These are phyloP conservation scores for Crossaster papposus DNA, from an alignment of 53 echinoderm and acorn worm genomes.

Conservation along the genomic window DNA sequence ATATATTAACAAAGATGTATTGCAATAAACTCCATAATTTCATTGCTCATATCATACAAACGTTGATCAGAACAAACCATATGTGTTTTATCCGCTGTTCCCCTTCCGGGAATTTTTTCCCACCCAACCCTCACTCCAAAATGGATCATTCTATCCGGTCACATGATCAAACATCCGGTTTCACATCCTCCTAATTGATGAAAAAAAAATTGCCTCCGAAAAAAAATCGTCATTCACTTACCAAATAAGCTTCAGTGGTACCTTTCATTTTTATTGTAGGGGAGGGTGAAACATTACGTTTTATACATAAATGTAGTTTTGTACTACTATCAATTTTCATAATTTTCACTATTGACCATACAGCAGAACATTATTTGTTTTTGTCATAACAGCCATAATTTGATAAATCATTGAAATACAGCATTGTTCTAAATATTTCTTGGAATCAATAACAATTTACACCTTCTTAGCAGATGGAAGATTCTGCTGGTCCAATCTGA, in stretches of 20 bases:
- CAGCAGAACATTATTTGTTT: background rate
- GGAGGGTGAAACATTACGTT: background rate
- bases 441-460: background rate
- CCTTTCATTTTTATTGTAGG: conserved; percentile 10
- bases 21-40: background rate
- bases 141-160: conserved; percentile 59
- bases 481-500: conserved; percentile 26
- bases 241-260: conserved; percentile 32
- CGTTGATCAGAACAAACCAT: background rate
- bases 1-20: background rate
- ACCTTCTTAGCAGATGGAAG: conserved; percentile 17
- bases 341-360: background rate
- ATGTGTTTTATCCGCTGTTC: background rate
- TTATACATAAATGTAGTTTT: background rate
- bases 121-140: conserved; percentile 2
- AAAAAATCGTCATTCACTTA: conserved; percentile 49
- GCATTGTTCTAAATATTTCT: background rate
- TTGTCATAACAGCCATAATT: background rate
- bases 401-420: background rate
- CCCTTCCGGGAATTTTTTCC: conserved; percentile 24
- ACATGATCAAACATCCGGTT: conserved; percentile 64
- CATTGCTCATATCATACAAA: background rate
- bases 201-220: conserved; percentile 38
- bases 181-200: conserved; percentile 55
- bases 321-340: background rate